Conservation (phyloP, 2,888 invertebrate genomes). For the Lysandra bellargus region DNA sequence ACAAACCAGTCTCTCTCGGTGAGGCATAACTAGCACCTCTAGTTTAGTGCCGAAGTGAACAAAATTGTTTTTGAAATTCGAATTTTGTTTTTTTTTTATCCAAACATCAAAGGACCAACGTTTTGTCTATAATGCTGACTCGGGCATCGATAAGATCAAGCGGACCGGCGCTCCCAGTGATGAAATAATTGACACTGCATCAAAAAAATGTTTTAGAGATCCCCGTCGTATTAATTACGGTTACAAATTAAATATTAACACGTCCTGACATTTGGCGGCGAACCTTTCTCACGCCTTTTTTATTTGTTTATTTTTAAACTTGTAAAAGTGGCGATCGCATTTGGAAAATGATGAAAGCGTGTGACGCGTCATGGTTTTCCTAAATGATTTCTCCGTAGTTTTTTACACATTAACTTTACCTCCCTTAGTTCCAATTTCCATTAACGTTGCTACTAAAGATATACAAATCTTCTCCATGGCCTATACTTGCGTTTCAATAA, state of each 20-base stretch:
- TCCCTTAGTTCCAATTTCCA: background rate
- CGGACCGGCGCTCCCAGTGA: conserved; percentile 54
- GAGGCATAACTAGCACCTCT: background rate
- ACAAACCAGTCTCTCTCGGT: too few species aligned
- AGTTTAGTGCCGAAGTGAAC: background rate
- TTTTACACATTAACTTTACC: background rate
- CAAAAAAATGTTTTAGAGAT: conserved; percentile 53
- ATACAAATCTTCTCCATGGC: too few species aligned
- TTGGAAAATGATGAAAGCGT: background rate
- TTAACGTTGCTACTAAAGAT: background rate
- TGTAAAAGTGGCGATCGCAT: background rate
- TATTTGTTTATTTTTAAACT: background rate
- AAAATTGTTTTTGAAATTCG: conserved; percentile 6
- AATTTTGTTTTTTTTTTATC: conserved; percentile 16
- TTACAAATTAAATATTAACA: conserved; percentile 47
- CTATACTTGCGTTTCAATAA: too few species aligned
- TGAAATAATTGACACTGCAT: conserved; percentile 71
- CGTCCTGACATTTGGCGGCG: conserved; percentile 40
- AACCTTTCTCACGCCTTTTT: conserved; percentile 21
- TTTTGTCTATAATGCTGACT: conserved; percentile 50
- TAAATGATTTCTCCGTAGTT: background rate
- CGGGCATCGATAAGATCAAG: conserved; percentile 50
- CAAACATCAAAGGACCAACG: conserved; percentile 19
- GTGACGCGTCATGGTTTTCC: background rate
- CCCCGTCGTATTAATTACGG: conserved; percentile 47